Conservation (phyloP, 1,140 invertebrate genomes). For the Drosophila littoralis region DNA sequence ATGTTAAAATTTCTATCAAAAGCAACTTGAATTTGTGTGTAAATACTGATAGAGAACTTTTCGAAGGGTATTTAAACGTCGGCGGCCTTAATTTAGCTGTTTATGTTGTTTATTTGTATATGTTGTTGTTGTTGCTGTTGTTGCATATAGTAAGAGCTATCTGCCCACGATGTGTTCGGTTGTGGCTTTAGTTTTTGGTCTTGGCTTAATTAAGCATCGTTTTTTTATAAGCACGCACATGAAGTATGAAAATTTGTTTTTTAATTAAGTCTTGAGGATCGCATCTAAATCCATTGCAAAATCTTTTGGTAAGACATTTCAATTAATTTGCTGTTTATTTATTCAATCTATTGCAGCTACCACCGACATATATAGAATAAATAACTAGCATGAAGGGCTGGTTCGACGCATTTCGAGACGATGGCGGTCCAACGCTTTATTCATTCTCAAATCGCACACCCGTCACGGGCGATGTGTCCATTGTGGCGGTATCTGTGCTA, state of each 20-base stretch:
- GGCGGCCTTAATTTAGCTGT: neutral
- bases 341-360: slow-evolving; percentile 25
- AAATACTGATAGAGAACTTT: too few relatives aligned
- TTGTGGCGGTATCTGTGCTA: slow-evolving; percentile 93
- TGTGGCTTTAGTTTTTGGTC: slow-evolving; percentile 1
- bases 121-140: neutral
- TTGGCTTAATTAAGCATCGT: slow-evolving; percentile 33
- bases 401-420: slow-evolving; percentile 96
- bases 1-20: too few relatives aligned
- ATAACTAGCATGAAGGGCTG: slow-evolving; percentile 91
- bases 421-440: slow-evolving; percentile 97
- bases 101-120: neutral
- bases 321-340: slow-evolving; percentile 1
- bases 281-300: slow-evolving; percentile 9
- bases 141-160: slow-evolving; percentile 3
- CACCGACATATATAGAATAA: slow-evolving; percentile 42
- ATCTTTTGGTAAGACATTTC: slow-evolving; percentile 4
- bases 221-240: slow-evolving; percentile 26
- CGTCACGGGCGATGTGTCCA: slow-evolving; percentile 94
- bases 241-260: slow-evolving; percentile 39
- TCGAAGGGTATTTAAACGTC: neutral
- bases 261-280: slow-evolving; percentile 25
- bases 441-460: slow-evolving; percentile 96
- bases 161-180: slow-evolving; percentile 26
- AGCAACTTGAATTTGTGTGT: too few relatives aligned